Conservation (phyloP, 2,113 vertebrate species). For the Chloropsis hardwickii region DNA sequence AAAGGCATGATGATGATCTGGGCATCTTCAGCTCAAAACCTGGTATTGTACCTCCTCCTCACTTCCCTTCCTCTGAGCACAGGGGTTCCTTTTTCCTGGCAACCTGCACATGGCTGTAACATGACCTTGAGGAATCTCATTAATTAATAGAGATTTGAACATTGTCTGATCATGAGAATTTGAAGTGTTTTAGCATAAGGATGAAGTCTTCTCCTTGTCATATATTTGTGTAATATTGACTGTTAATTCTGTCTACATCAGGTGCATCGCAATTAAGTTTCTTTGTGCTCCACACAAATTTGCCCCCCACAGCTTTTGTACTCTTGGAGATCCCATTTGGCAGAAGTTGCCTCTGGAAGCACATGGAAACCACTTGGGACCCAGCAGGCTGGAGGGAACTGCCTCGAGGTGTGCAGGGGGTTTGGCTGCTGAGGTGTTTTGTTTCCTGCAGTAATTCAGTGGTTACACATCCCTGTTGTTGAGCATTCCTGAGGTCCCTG, state of each 20-base stretch:
- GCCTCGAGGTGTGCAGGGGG: background rate
- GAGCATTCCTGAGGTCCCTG: background rate
- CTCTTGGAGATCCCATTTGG: background rate
- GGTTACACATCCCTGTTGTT: background rate
- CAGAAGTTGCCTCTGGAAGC: background rate
- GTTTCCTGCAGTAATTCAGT: background rate
- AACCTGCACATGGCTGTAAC: background rate
- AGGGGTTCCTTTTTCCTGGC: background rate
- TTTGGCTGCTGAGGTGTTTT: background rate
- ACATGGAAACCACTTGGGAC: background rate
- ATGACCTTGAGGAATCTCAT: background rate
- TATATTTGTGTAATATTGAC: rapidly evolving
- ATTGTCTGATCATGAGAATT: background rate
- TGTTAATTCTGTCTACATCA: background rate
- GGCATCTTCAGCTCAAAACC: background rate
- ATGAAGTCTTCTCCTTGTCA: background rate
- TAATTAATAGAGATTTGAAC: background rate
- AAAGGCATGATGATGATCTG: background rate
- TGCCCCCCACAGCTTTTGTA: background rate
- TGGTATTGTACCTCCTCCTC: background rate
- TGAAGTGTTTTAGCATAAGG: background rate
- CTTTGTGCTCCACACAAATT: background rate
- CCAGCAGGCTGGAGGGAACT: background rate
- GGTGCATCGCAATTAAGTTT: background rate
- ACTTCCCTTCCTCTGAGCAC: background rate